Percentiles rank a stretch among this genome's conserved stretches.
phyloP scores from a whole-genome alignment of 2,797 vertebrate species.

The Geotrypetes seraphini region DNA sequence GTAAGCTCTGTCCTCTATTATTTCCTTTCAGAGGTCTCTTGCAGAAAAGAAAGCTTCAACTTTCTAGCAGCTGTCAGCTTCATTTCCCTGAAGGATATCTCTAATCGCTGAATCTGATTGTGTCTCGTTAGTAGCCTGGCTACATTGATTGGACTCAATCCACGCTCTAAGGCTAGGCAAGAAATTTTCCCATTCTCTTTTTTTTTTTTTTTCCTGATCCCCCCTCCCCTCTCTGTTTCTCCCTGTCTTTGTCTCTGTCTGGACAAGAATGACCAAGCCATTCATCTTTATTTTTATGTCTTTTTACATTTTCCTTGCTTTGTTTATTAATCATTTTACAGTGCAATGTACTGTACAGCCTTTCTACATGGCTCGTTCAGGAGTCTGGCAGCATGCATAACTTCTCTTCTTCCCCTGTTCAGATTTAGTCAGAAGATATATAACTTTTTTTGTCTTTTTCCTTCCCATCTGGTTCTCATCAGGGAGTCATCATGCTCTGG shows the following conservation, averaged over 20 bases:
- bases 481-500: too few species aligned
- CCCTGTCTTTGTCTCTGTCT: too few species aligned
- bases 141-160: conserved; percentile 37
- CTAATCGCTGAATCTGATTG: conserved; percentile 35
- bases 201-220: conserved; percentile 8
- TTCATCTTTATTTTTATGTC: too few species aligned
- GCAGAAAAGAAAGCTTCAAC: conserved; percentile 12
- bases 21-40: neutral
- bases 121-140: conserved; percentile 35
- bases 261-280: too few species aligned
- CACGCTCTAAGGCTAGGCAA: conserved; percentile 33
- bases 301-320: too few species aligned
- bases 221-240: conserved; percentile 15
- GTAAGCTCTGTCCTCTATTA: too few species aligned
- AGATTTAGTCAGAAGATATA: neutral
- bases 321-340: too few species aligned
- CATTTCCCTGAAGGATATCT: conserved; percentile 33
- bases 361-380: neutral
- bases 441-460: too few species aligned
- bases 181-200: conserved; percentile 25
- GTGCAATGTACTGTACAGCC: neutral
- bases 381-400: too few species aligned
- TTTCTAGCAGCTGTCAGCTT: conserved; percentile 26
- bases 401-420: neutral
- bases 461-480: too few species aligned